Percentiles rank a stretch among this genome's conserved stretches.
Evolutionary conservation across 2,113 vertebrate species (phyloP).

Genomic region (Bos javanicus): DNA sequence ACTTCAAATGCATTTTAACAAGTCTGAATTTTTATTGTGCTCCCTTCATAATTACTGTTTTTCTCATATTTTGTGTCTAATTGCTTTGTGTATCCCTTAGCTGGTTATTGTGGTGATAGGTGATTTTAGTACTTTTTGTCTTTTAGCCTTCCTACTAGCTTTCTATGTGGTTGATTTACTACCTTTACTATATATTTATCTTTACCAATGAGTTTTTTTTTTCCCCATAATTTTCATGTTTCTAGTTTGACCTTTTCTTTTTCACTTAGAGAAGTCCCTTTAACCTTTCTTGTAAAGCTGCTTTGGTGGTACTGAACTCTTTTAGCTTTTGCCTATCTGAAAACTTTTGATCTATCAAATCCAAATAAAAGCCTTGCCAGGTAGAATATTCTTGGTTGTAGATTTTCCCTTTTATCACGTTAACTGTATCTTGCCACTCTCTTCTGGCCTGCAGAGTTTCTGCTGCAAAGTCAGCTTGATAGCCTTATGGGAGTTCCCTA

Average conservation of each 20-base stretch:
- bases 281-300: background rate
- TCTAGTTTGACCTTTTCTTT: background rate
- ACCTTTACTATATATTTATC: background rate
- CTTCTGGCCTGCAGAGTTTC: background rate
- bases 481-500: background rate
- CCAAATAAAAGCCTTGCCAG: background rate
- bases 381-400: background rate
- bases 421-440: background rate
- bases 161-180: background rate
- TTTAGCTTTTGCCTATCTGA: background rate
- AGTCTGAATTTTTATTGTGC: background rate
- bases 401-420: background rate
- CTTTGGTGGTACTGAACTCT: background rate
- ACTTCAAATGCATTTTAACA: background rate
- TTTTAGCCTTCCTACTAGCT: background rate
- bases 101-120: background rate
- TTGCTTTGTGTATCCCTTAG: background rate
- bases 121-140: background rate
- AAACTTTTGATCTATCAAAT: background rate
- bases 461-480: background rate
- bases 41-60: background rate
- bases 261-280: background rate
- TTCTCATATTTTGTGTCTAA: background rate
- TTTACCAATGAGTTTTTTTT: background rate
- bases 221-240: background rate